phyloP scores from a whole-genome alignment of 2,888 invertebrate genomes.

The Drosophila barbarae region DNA sequence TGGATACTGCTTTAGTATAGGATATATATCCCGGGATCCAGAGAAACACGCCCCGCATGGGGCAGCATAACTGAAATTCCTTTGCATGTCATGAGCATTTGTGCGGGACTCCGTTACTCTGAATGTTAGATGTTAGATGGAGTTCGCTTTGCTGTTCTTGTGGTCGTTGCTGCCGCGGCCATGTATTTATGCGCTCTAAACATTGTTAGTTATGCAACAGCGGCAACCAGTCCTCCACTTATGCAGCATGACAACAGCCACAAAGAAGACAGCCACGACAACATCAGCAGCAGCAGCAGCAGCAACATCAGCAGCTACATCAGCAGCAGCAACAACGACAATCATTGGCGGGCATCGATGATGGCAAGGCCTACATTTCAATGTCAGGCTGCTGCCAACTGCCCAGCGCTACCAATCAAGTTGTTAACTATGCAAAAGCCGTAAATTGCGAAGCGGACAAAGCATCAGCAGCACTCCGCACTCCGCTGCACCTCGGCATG shows the following conservation, averaged over 20 bases:
- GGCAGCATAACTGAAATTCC: conserved; percentile 65
- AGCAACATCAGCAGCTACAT: conserved; percentile 6
- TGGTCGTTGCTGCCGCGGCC: conserved; percentile 42
- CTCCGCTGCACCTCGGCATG: not conserved
- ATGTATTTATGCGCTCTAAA: conserved; percentile 73
- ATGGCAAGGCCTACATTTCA: conserved; percentile 69
- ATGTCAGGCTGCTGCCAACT: conserved; percentile 63
- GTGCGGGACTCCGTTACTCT: conserved; percentile 68
- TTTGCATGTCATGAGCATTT: conserved; percentile 71
- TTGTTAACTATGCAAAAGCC: conserved; percentile 70
- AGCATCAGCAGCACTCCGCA: conserved; percentile 38
- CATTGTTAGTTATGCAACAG: conserved; percentile 73
- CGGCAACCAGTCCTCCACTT: conserved; percentile 59
- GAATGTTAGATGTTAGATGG: conserved; percentile 50
- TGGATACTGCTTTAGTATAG: conserved; percentile 12
- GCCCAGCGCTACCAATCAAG: conserved; percentile 71
- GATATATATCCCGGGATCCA: conserved; percentile 1
- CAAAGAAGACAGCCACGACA: conserved; percentile 44
- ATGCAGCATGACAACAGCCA: conserved; percentile 65
- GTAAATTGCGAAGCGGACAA: conserved; percentile 58
- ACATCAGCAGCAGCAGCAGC: conserved; percentile 41
- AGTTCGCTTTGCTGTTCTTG: conserved; percentile 17
- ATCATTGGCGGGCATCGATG: conserved; percentile 74
- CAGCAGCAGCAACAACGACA: conserved; percentile 45
- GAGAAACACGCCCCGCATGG: conserved; percentile 32